phyloP scores from a whole-genome alignment of 1,140 invertebrate species.

The Drosophila prosaltans region DNA sequence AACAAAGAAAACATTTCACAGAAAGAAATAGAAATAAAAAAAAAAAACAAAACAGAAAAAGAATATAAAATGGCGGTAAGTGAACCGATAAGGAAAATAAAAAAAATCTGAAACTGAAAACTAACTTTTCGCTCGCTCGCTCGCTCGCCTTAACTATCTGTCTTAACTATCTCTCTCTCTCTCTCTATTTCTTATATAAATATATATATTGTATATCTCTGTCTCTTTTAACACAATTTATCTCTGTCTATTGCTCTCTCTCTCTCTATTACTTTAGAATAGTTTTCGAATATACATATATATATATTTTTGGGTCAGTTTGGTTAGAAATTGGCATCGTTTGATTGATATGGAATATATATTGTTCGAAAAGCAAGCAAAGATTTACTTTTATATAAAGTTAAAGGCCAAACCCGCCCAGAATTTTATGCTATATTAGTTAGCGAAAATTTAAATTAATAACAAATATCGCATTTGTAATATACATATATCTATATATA shows the following conservation, averaged over 20 bases:
- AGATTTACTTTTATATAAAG: constrained; percentile 17
- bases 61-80: constrained; percentile 67
- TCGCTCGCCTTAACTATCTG: constrained; percentile 37
- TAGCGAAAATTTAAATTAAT: constrained; percentile 36
- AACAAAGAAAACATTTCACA: constrained; percentile 11
- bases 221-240: constrained; percentile 14
- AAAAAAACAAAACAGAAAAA: constrained; percentile 51
- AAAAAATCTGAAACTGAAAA: constrained; percentile 37
- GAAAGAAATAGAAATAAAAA: constrained; percentile 15
- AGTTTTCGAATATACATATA: constrained; percentile 23
- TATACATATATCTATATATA: constrained; percentile 43
- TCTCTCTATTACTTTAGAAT: constrained; percentile 50
- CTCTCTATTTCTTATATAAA: constrained; percentile 42
- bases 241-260: constrained; percentile 57
- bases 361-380: constrained; percentile 28
- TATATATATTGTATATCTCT: constrained; percentile 13
- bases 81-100: constrained; percentile 54
- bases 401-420: constrained; percentile 68
- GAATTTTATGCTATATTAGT: constrained; percentile 48
- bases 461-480: constrained; percentile 59
- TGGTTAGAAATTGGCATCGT: constrained; percentile 50
- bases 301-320: constrained; percentile 44
- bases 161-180: constrained; percentile 54
- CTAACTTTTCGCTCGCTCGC: constrained; percentile 55
- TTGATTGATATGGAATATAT: constrained; percentile 30